A percentile compares a stretch with the other conserved stretches of the same genome.
Conservation (phyloP, 2,797 vertebrate species). For the Linurgus olivaceus region DNA sequence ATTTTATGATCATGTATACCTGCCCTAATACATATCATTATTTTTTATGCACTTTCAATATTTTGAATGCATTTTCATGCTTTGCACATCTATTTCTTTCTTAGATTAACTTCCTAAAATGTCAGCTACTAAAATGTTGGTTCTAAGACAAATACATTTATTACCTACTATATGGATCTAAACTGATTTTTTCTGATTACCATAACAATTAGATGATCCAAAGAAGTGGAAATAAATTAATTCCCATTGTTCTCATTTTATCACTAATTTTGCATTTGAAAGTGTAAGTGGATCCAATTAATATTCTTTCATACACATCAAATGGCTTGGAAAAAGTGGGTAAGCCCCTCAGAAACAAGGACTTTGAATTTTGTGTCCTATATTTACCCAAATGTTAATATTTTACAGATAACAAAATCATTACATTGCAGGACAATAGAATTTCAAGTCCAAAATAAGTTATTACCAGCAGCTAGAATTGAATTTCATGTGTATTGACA, state of each 20-base stretch:
- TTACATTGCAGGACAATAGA: not conserved
- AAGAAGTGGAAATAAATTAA: not conserved
- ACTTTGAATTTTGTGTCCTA: not conserved
- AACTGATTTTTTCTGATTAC: not conserved
- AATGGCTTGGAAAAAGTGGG: not conserved
- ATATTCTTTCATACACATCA: not conserved
- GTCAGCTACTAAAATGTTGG: not conserved
- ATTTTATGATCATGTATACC: not conserved
- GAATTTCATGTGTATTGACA: not conserved
- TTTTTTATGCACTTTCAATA: not conserved
- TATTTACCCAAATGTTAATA: not conserved
- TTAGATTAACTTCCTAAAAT: not conserved
- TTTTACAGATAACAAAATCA: not conserved
- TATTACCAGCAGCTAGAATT: not conserved
- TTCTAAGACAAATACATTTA: not conserved
- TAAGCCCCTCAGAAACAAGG: not conserved
- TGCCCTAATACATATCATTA: not conserved
- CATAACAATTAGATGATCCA: not conserved
- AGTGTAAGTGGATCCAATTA: not conserved
- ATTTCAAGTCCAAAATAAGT: not conserved
- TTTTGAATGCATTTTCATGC: not conserved
- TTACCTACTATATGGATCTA: not conserved
- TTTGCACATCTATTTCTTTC: not conserved
- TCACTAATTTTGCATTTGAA: not conserved
- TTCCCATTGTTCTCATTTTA: not conserved